Percentiles rank a stretch among this genome's conserved stretches.
Conservation (phyloP, 2,113 vertebrate species). For the Rhodinocichla rosea region DNA sequence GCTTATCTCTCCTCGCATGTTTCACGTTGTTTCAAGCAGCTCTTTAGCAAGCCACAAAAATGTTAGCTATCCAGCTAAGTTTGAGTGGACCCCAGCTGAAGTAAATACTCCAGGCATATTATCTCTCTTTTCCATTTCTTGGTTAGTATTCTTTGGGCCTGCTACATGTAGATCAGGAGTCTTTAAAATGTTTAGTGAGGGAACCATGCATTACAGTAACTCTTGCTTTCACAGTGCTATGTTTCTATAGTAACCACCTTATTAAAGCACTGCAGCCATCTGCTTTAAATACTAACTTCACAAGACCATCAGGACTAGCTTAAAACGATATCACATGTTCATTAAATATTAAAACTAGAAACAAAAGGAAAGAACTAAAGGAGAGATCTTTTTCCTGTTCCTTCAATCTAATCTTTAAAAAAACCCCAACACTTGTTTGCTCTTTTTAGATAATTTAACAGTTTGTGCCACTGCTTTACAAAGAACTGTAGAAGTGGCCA, state of each 20-base stretch:
- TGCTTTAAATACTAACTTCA: conserved; percentile 86
- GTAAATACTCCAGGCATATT: conserved; percentile 18
- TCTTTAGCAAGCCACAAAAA: conserved; percentile 52
- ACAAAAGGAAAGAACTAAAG: conserved; percentile 51
- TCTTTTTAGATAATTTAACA: not conserved
- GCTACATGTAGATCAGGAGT: conserved; percentile 68
- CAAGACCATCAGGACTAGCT: conserved; percentile 57
- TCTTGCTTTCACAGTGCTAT: conserved; percentile 75
- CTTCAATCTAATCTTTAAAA: not conserved
- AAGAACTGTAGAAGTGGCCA: not conserved
- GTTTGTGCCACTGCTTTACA: not conserved
- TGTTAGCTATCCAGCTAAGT: conserved; percentile 33
- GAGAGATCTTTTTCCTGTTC: not conserved
- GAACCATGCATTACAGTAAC: conserved; percentile 75
- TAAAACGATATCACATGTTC: conserved; percentile 73
- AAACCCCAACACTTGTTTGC: not conserved
- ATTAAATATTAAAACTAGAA: conserved; percentile 75
- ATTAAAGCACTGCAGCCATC: conserved; percentile 80
- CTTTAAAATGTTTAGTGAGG: conserved; percentile 69
- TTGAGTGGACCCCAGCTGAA: conserved; percentile 7
- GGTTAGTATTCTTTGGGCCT: not conserved
- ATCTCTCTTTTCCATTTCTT: not conserved
- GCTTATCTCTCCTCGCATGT: conserved; percentile 38
- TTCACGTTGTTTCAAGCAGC: conserved; percentile 44
- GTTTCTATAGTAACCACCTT: conserved; percentile 84